Evolutionary conservation across 2,888 invertebrate genomes (phyloP), one percentile per base, ranked within the genome.

Genomic region (Anoplius nigerrimus): DNA sequence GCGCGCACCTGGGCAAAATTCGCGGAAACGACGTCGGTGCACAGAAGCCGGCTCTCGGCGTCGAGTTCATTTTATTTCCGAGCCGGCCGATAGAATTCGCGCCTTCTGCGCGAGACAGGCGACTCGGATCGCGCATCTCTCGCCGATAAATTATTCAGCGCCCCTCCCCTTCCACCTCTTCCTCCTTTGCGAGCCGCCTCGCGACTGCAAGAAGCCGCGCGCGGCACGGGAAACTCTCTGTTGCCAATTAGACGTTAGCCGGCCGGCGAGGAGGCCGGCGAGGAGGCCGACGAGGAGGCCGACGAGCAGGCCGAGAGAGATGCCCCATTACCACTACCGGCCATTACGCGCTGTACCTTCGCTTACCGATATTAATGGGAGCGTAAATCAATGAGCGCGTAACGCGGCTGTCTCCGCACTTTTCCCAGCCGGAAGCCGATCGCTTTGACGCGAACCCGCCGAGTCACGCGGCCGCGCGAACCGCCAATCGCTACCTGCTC

Each of bases 211-310:
- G 63, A 75, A 75, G 53, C 58, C 69, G 34, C 65, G 70, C 64
- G 34, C 65, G 70, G 63, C 78, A 34, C 34, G 34, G 80, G 76
- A 80, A 78, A 74, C 76, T 76, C 73, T 62, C 54, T 59, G 68
- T 70, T 67, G 74, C 72, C 78, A 75, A 79, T 79, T 78, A 79
- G 74, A 68, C 71, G 68, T 71, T 62, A 56, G 71, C 59, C 60
- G 57, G 61, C 60, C n/a, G n/a, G n/a, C n/a, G n/a, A n/a, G n/a
- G n/a, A n/a, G n/a, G n/a, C n/a, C n/a, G n/a, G n/a, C n/a, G n/a
- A n/a, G n/a, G n/a, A n/a, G n/a, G n/a, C n/a, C n/a, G n/a, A n/a
- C n/a, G n/a, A n/a, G n/a, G n/a, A n/a, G n/a, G n/a, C n/a, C n/a
- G n/a, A n/a, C n/a, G n/a, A n/a, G n/a, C n/a, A n/a, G n/a, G n/a